These are phyloP conservation scores for Xenopus laevis DNA, from an alignment of 2,113 vertebrate genomes.

Conservation along the genomic window DNA sequence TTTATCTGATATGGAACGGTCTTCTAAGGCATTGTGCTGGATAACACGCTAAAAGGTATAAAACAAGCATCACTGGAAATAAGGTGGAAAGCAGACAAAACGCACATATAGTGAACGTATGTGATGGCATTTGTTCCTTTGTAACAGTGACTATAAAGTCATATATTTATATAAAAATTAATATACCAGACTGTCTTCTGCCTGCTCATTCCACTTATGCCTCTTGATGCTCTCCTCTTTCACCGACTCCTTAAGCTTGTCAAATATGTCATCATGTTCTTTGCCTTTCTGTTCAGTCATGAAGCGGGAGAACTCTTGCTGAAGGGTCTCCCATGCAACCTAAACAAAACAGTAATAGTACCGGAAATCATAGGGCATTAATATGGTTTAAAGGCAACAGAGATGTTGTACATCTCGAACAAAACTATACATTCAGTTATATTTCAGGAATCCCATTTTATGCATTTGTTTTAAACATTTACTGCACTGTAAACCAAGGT, in stretches of 20 bases:
- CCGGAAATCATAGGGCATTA: not conserved
- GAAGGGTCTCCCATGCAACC: slow-evolving; percentile 96
- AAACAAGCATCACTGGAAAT: slow-evolving; percentile 2
- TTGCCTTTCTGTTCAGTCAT: slow-evolving; percentile 96
- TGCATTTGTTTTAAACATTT: too few species aligned
- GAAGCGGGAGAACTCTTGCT: slow-evolving; percentile 95
- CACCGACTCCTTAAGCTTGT: slow-evolving; percentile 95
- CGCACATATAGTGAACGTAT: too few species aligned
- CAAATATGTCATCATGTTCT: slow-evolving; percentile 96
- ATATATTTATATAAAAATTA: too few species aligned
- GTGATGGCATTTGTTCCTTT: too few species aligned
- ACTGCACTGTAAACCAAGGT: too few species aligned
- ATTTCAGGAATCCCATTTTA: too few species aligned
- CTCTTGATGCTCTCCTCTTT: slow-evolving; percentile 95
- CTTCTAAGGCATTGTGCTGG: slow-evolving; percentile 97
- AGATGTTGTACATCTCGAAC: too few species aligned
- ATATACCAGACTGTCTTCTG: slow-evolving; percentile 91
- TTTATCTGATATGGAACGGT: slow-evolving; percentile 94
- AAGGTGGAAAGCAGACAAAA: not conserved
- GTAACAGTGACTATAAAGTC: too few species aligned
- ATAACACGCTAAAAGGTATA: slow-evolving; percentile 79
- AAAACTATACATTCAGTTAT: too few species aligned
- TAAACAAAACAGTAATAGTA: slow-evolving; percentile 47
- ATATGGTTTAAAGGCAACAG: not conserved
- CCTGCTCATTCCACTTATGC: slow-evolving; percentile 95